Base-by-base conservation (phyloP, 92 coral and sea anemone species). In the Epizoanthus illoricatus region DNA sequence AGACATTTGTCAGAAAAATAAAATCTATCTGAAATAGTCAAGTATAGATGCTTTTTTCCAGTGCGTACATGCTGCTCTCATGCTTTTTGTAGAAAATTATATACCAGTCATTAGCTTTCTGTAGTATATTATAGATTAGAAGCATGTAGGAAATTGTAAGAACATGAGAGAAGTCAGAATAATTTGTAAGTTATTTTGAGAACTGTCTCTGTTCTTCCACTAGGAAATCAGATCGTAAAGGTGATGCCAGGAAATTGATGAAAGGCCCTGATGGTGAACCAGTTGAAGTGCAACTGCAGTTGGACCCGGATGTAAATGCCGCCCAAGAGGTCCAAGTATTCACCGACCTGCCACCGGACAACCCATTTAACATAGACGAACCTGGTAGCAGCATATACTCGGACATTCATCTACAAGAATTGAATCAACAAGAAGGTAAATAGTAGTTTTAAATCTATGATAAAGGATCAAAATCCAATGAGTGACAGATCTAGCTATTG, bases 201-300 rank as follows among this genome's bases (percentile, higher is more conserved):
- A 63, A 24, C 69, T n/a, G 11, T 24, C 7, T 63, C 7, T 19
- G 11, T 63, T 63, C 69, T 42, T 40, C 28, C 23, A 23, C 33
- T 47, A 92, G 97, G 47, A 92, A 92, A 84, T 70, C 90, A 39
- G 92, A 86, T 74, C 88, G 85, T 52, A 78, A 76, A 70, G 83
- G 87, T 61, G 92, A 86, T 47, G 73, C 71, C 54, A 84, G 94
- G 74, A 92, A 92, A 74, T 60, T 90, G 54, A 70, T 87, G 24
- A 92, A 90, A 67, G 80, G 66, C 10, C 12, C 76, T 4, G 85
- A 68, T 81, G 76, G 75, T 5, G 75, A 67, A 59, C 57, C 74
- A 13, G 20, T 81, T 81, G 85, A 68, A 61, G 67, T 59, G 68
- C 73, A 41, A 47, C 49, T 81, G 73, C 84, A 56, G 12, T 79